Base-by-base conservation (phyloP, 2,888 invertebrate genomes). In the Melieria crassipennis region DNA sequence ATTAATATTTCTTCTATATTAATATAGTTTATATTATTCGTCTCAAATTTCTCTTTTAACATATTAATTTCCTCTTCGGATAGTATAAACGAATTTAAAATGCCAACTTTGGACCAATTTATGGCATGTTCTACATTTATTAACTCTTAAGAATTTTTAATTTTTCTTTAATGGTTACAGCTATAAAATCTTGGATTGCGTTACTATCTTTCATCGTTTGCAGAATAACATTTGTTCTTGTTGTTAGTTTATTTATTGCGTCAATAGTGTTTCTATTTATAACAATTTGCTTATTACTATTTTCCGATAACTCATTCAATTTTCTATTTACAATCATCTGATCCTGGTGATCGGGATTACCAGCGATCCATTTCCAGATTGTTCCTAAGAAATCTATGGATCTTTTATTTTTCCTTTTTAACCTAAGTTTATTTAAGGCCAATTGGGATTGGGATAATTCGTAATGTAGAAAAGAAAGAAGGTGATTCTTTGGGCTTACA, bases 1-100 rank as follows among this genome's bases (percentile, higher is more conserved):
- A n/a, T n/a, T n/a, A n/a, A n/a, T n/a, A n/a, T n/a, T 16, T 75
- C 78, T 45, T 73, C 72, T 7, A 75, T 30, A 46, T 77, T 75
- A n/a, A 69, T 55, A 16, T 73, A 75, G 6, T 70, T 68, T 43
- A 76, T 67, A 65, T 75, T 75, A 57, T 71, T 52, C 30, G 65
- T 73, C 42, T 75, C 67, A 42, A 76, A 57, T 45, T 65, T 71
- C 42, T 73, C 42, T 55, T 67, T 65, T 16, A 64, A 68, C 11
- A 69, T 42, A 16, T 71, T 73, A 10, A 75, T 60, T 75, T 77
- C 72, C 5, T 62, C 60, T 7, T 69, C 56, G 4, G 69, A 69
- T 57, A 77, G 30, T 6, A 77, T 69, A 13, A 72, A 65, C 1
- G 68, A 66, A 52, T 75, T 77, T 47, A 76, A 50, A 42, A 75